Conservation (phyloP, 2,797 vertebrate species). For the Caiman crocodilus region DNA sequence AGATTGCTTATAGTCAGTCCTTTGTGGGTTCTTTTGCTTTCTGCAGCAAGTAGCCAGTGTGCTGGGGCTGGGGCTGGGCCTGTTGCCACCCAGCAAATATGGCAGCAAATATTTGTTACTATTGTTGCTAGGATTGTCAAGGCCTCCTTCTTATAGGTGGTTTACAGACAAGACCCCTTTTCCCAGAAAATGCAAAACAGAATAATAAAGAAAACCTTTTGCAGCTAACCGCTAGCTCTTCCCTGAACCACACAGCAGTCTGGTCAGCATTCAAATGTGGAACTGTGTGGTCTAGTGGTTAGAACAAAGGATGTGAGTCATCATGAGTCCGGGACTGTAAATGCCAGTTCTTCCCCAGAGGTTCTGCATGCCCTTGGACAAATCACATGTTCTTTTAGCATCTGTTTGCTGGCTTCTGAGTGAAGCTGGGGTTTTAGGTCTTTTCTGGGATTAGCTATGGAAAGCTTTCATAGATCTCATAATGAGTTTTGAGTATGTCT, state of each 20-base stretch:
- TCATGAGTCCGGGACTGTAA: conserved; percentile 24
- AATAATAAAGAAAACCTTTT: conserved; percentile 19
- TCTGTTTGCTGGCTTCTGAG: background rate
- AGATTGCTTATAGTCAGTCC: conserved; percentile 25
- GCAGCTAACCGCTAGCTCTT: background rate
- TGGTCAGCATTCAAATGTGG: conserved; percentile 61
- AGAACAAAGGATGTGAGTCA: conserved; percentile 65
- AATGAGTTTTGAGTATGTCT: no score
- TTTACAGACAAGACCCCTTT: background rate
- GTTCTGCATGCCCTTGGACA: conserved; percentile 25
- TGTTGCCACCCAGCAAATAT: conserved; percentile 28
- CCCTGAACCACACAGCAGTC: conserved; percentile 45
- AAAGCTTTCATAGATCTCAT: no score
- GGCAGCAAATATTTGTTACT: conserved; percentile 55
- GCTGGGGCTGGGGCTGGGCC: background rate
- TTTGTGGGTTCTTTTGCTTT: conserved; percentile 49
- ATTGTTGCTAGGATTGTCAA: conserved; percentile 50
- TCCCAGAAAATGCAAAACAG: conserved; percentile 18
- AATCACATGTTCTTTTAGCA: background rate
- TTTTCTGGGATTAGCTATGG: no score
- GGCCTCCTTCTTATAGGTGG: background rate
- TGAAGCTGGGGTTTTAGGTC: no score
- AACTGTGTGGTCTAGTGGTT: conserved; percentile 57
- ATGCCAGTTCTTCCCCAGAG: background rate
- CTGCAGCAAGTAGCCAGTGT: conserved; percentile 1